A percentile compares a stretch with the other conserved stretches of the same genome.
Conservation (phyloP, 2,888 invertebrate genomes). For the Pardosa pseudoannulata region DNA sequence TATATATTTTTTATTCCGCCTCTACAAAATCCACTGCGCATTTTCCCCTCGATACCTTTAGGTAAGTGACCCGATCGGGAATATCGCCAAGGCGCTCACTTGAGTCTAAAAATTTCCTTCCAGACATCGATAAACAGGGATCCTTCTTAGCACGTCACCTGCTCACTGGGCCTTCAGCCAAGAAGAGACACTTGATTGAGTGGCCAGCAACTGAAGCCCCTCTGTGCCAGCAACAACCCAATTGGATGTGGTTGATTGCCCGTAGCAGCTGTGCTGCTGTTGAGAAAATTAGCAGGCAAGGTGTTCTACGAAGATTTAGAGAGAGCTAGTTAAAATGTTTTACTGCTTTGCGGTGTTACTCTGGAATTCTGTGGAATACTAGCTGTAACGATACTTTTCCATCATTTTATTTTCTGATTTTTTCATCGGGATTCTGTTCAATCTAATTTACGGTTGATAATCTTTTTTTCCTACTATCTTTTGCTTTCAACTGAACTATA, state of each 20-base stretch:
- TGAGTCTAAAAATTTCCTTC: conserved; percentile 30
- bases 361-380: too few species aligned
- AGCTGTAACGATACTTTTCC: too few species aligned
- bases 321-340: too few species aligned
- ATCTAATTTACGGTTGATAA: too few species aligned
- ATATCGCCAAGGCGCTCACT: conserved; percentile 51
- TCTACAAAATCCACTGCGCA: neutral
- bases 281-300: neutral
- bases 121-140: conserved; percentile 43
- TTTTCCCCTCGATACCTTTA: neutral
- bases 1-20: too few species aligned
- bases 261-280: neutral
- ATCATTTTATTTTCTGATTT: too few species aligned
- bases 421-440: too few species aligned
- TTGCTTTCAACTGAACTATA: too few species aligned
- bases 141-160: conserved; percentile 4
- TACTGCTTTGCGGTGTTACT: too few species aligned
- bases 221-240: neutral
- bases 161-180: conserved; percentile 3
- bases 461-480: too few species aligned
- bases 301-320: too few species aligned
- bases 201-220: neutral
- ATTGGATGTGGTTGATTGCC: neutral
- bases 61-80: conserved; percentile 63
- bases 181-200: conserved; percentile 4